phyloP scores from a whole-genome alignment of 2,113 vertebrate genomes.

The Rhagologus leucostigma region DNA sequence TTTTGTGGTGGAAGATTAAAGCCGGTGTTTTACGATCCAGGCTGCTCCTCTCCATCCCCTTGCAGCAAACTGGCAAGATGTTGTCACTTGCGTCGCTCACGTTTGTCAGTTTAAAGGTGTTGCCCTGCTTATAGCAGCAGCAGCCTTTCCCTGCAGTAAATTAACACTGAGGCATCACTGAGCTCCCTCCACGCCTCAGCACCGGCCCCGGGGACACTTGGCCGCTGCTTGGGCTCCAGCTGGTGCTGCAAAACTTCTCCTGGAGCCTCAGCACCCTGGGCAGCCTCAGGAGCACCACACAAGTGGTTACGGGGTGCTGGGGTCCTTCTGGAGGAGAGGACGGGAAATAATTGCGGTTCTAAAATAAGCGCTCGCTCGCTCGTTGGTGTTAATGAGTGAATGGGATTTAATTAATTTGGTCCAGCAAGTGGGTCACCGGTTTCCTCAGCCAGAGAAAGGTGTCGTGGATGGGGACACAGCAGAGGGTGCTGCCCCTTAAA shows the following conservation, averaged over 20 bases:
- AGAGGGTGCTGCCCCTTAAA: not conserved
- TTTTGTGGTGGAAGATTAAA: not conserved
- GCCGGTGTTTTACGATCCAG: not conserved
- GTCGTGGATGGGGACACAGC: not conserved
- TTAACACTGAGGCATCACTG: not conserved
- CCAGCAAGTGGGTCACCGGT: conserved; percentile 31
- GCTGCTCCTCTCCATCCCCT: not conserved
- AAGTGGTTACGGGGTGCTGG: not conserved
- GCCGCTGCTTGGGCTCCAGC: not conserved
- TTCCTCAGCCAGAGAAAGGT: not conserved
- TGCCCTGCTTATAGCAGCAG: not conserved
- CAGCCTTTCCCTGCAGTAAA: not conserved
- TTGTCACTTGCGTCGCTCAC: not conserved
- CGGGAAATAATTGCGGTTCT: conserved; percentile 30
- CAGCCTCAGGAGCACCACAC: rapidly evolving
- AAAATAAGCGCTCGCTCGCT: conserved; percentile 25
- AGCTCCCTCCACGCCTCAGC: not conserved
- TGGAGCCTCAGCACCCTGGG: not conserved
- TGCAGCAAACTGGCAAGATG: not conserved
- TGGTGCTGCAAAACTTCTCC: not conserved
- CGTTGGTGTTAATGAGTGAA: not conserved
- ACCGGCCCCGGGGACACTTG: rapidly evolving
- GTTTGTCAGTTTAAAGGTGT: conserved; percentile 7
- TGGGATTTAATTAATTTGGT: conserved; percentile 38
- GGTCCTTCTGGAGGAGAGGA: conserved; percentile 12